phyloP scores from a whole-genome alignment of 1,140 invertebrate species.

The Listronotus bonariensis region DNA sequence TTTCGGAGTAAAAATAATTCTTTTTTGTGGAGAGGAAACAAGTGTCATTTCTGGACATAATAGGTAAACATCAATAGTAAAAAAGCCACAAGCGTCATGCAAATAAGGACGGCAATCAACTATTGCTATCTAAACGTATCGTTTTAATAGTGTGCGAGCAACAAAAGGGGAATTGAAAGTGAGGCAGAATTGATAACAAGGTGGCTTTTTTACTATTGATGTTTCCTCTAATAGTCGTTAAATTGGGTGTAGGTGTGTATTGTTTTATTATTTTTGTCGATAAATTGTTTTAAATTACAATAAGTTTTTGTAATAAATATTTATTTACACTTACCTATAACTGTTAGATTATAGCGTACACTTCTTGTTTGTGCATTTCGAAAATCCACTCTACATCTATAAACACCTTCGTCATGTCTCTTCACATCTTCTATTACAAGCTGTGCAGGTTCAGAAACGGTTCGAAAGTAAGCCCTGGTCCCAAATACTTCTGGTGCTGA shows the following conservation, averaged over 20 bases:
- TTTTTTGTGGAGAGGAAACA: too few species aligned
- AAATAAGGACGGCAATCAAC: too few species aligned
- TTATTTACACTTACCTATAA: constrained; percentile 78
- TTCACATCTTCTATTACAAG: constrained; percentile 78
- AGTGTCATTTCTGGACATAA: too few species aligned
- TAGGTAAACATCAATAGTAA: too few species aligned
- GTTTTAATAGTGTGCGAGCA: too few species aligned
- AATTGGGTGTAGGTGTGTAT: background rate
- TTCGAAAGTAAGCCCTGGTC: constrained; percentile 76
- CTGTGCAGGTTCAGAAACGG: constrained; percentile 71
- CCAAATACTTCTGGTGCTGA: constrained; percentile 79
- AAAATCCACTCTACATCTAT: constrained; percentile 88
- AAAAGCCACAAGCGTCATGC: too few species aligned
- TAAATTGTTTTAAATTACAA: background rate
- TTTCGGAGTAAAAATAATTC: too few species aligned
- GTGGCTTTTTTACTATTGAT: background rate
- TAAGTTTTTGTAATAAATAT: too few species aligned
- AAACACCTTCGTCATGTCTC: constrained; percentile 82
- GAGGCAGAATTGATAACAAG: too few species aligned
- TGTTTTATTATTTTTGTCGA: background rate
- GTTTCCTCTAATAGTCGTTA: background rate
- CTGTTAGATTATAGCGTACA: constrained; percentile 84
- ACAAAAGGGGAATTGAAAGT: too few species aligned
- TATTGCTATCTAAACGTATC: too few species aligned
- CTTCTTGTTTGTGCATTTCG: constrained; percentile 83